A percentile compares a stretch with the other conserved stretches of the same genome.
These are phyloP conservation scores for Atta texana DNA, from an alignment of 1,140 invertebrate species.

Conservation along the genomic window DNA sequence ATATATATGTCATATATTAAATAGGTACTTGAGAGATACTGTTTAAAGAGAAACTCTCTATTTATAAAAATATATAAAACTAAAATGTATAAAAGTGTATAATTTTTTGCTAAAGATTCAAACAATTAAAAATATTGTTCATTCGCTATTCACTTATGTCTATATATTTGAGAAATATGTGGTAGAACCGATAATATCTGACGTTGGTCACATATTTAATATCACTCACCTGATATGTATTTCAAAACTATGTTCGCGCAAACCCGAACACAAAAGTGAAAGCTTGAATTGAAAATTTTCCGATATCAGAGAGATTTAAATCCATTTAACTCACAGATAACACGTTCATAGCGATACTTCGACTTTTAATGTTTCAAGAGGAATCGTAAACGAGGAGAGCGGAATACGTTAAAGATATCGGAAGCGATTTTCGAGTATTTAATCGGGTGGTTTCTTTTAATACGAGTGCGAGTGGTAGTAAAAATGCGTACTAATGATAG, in stretches of 20 bases:
- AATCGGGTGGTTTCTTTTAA: conserved; percentile 14
- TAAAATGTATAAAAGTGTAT: neutral
- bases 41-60: neutral
- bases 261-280: neutral
- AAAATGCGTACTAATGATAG: conserved; percentile 26
- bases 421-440: conserved; percentile 28
- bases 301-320: neutral
- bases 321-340: neutral
- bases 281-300: neutral
- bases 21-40: neutral
- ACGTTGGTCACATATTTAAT: neutral
- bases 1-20: neutral
- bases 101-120: neutral
- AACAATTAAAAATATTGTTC: neutral
- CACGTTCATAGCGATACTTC: too few species aligned
- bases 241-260: neutral
- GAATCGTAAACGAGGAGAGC: conserved; percentile 27
- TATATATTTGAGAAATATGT: neutral
- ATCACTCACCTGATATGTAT: neutral
- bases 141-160: too few species aligned
- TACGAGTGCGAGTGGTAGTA: conserved; percentile 15
- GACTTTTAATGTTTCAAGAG: conserved; percentile 1
- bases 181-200: neutral
- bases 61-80: too few species aligned
- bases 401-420: conserved; percentile 24